A percentile compares a stretch with the other conserved stretches of the same genome.
phyloP scores from a whole-genome alignment of 2,113 vertebrate species.

The Myrmecophaga tridactyla region DNA sequence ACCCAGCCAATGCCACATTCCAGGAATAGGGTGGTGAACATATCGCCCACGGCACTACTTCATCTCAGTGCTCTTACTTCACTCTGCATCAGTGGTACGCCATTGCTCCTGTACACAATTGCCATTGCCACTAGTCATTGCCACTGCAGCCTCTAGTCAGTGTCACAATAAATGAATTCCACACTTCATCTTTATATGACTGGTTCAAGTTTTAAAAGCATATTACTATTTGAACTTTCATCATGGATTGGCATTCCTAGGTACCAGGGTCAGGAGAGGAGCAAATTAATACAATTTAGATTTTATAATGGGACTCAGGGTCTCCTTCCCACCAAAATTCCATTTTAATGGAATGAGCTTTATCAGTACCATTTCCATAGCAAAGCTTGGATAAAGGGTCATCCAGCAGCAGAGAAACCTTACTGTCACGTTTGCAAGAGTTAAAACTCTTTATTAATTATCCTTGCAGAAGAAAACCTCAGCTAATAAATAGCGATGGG shows the following conservation, averaged over 20 bases:
- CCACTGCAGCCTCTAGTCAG: not conserved
- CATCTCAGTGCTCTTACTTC: not conserved
- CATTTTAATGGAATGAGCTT: not conserved
- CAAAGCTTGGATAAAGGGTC: not conserved
- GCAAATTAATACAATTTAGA: not conserved
- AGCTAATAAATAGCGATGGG: not conserved
- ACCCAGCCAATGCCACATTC: not conserved
- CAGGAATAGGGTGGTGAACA: not conserved
- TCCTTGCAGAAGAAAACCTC: not conserved
- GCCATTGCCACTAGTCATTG: no score
- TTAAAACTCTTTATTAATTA: not conserved
- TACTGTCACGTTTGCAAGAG: not conserved
- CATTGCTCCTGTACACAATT: no score
- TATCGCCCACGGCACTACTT: rapidly evolving
- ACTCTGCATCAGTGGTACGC: no score
- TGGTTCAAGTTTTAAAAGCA: constrained; percentile 7
- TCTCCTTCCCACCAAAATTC: not conserved
- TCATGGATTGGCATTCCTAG: not conserved
- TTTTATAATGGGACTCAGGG: not conserved
- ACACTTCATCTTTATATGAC: not conserved
- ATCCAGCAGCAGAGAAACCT: not conserved
- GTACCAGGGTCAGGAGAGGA: not conserved
- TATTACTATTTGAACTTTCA: not conserved
- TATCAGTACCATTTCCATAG: not conserved
- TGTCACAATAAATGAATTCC: not conserved